phyloP scores from a whole-genome alignment of 2,113 vertebrate species.

The Coptodon rendalli region DNA sequence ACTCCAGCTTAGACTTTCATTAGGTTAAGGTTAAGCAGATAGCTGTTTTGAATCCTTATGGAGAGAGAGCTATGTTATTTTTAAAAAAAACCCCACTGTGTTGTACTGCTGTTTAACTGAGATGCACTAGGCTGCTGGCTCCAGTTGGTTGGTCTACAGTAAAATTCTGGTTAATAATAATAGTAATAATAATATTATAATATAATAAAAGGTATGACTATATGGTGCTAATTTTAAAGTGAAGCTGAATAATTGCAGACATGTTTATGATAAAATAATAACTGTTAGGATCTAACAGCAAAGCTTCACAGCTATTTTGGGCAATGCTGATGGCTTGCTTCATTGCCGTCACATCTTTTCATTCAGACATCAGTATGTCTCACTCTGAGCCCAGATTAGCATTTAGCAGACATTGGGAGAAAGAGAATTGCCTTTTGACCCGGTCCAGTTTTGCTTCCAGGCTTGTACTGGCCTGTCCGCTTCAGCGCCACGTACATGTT shows the following conservation, averaged over 20 bases:
- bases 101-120: background rate
- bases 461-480: slow-evolving; percentile 92
- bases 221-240: background rate
- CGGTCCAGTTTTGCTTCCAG: slow-evolving; percentile 86
- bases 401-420: slow-evolving; percentile 92
- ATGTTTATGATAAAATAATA: background rate
- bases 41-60: background rate
- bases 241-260: slow-evolving; percentile 1
- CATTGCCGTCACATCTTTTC: slow-evolving; percentile 39
- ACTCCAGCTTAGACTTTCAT: background rate
- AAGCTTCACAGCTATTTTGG: slow-evolving; percentile 46
- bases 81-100: background rate
- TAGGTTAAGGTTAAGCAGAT: background rate
- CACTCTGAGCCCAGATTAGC: slow-evolving; percentile 64
- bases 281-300: background rate
- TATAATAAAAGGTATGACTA: background rate
- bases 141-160: background rate
- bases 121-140: background rate
- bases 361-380: background rate
- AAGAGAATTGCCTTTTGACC: slow-evolving; percentile 99
- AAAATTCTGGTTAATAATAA: background rate
- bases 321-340: slow-evolving; percentile 13
- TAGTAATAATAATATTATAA: background rate
- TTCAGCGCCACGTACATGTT: slow-evolving; percentile 96
- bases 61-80: background rate